Evolutionary conservation across 2,888 invertebrate genomes (phyloP).

Genomic region (Drosophila paracracens): DNA sequence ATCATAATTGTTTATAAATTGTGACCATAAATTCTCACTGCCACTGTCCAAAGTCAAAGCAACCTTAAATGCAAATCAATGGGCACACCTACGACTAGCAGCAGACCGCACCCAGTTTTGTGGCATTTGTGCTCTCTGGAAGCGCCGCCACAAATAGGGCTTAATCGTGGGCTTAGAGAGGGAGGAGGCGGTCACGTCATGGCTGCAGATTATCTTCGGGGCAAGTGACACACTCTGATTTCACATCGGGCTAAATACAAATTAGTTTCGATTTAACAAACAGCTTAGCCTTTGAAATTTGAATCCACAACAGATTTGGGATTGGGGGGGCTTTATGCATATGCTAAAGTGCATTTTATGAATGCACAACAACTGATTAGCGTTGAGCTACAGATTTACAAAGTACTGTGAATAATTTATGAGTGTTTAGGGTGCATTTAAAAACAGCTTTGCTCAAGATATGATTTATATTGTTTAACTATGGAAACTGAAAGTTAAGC

Average conservation of each 20-base stretch:
- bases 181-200: constrained; percentile 49
- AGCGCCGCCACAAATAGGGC: constrained; percentile 65
- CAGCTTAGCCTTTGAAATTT: constrained; percentile 48
- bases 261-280: constrained; percentile 65
- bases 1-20: constrained; percentile 79
- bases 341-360: constrained; percentile 59
- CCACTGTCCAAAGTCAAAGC: constrained; percentile 31
- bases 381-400: constrained; percentile 61
- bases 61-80: constrained; percentile 74
- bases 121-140: constrained; percentile 31
- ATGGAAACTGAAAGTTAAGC: constrained; percentile 44
- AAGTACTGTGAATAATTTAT: constrained; percentile 60
- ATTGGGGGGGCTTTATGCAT: constrained; percentile 23
- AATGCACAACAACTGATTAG: constrained; percentile 70
- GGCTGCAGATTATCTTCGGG: constrained; percentile 65
- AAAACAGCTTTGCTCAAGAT: constrained; percentile 4
- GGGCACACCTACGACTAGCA: constrained; percentile 55
- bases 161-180: constrained; percentile 21
- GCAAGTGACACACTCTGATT: constrained; percentile 64
- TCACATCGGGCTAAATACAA: constrained; percentile 52
- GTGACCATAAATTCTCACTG: constrained; percentile 65
- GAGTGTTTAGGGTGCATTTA: constrained; percentile 37
- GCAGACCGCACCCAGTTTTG: constrained; percentile 54
- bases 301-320: constrained; percentile 20
- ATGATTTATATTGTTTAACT: neutral